Percentiles rank a stretch among this genome's conserved stretches.
Conservation (phyloP, 64 coral and sea anemone genomes). For the Montipora efflorescens region DNA sequence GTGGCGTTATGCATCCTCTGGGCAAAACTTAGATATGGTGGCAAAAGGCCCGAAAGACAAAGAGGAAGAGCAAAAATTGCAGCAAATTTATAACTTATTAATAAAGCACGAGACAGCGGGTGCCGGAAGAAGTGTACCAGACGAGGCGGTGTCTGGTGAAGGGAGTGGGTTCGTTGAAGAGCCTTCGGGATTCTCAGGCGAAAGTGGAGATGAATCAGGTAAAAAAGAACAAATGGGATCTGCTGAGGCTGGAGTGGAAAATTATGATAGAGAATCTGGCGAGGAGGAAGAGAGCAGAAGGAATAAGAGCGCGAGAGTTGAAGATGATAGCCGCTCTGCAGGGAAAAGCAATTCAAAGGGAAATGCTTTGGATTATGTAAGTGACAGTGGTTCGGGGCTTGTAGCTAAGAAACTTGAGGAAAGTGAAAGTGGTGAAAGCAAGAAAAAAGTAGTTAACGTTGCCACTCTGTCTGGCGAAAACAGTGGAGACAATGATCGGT, state of each 20-base stretch:
- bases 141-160: conserved; percentile 18
- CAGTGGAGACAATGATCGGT: background rate
- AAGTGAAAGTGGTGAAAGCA: background rate
- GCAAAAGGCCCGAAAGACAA: conserved; percentile 23
- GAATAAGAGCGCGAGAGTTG: background rate
- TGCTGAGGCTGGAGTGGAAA: background rate
- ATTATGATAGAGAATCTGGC: background rate
- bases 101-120: conserved; percentile 8
- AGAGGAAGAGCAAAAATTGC: conserved; percentile 12
- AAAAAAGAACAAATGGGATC: background rate
- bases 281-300: background rate
- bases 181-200: background rate
- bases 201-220: background rate
- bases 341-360: background rate
- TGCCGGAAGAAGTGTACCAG: background rate
- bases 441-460: too few relatives aligned
- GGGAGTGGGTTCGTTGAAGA: background rate
- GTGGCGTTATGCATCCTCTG: conserved; percentile 27
- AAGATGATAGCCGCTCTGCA: background rate
- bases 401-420: background rate
- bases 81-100: conserved; percentile 40
- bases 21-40: conserved; percentile 21
- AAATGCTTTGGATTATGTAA: background rate
- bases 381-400: background rate
- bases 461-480: background rate